These are phyloP conservation scores for Molorchus minor DNA, from an alignment of 2,888 invertebrate genomes.

Conservation along the genomic window DNA sequence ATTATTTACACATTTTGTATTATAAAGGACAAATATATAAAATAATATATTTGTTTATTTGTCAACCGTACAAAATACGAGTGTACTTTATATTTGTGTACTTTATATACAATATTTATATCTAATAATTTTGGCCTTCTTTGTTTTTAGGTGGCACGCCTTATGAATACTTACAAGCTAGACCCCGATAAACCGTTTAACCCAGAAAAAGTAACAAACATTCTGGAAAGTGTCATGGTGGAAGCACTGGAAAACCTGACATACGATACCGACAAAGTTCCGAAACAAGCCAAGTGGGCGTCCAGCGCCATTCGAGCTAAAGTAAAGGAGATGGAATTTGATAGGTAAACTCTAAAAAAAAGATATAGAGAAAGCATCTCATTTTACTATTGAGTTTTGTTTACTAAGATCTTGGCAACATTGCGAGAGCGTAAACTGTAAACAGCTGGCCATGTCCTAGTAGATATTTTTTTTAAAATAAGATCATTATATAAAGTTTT, in stretches of 20 bases:
- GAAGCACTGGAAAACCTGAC: constrained; percentile 68
- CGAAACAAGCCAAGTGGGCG: constrained; percentile 67
- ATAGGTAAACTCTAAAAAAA: constrained; percentile 65
- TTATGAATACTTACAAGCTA: constrained; percentile 73
- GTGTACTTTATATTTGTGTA: constrained; percentile 1
- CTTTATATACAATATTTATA: constrained; percentile 3
- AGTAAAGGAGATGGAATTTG: constrained; percentile 73
- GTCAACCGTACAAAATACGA: too few relatives aligned
- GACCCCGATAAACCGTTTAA: constrained; percentile 72
- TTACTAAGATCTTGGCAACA: too few relatives aligned
- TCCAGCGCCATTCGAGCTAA: constrained; percentile 69
- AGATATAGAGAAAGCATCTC: too few relatives aligned
- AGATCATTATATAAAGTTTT: too few relatives aligned
- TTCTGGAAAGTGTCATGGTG: constrained; percentile 68
- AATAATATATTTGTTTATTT: too few relatives aligned
- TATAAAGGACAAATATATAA: too few relatives aligned
- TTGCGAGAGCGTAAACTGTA: too few relatives aligned
- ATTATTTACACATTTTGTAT: too few relatives aligned
- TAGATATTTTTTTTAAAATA: too few relatives aligned
- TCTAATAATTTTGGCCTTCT: constrained; percentile 4
- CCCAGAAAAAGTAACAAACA: constrained; percentile 68
- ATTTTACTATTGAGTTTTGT: too few relatives aligned
- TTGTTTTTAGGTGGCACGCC: constrained; percentile 58
- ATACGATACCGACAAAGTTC: constrained; percentile 69
- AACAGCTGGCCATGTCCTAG: too few relatives aligned